Base-by-base conservation (phyloP, 2,888 invertebrate genomes). In the Chrysina gloriosa region DNA sequence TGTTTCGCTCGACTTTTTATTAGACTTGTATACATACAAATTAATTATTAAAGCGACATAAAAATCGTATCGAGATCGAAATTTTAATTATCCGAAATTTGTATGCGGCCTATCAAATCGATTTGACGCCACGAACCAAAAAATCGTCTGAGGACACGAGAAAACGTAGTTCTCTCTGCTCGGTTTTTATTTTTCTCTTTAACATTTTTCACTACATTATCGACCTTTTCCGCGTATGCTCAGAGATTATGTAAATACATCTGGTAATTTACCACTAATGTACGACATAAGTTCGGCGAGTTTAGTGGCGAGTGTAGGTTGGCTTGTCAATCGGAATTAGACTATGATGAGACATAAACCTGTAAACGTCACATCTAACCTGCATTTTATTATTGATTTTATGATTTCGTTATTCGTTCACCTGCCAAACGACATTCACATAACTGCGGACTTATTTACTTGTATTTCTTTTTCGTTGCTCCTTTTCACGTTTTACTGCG, bases 311-410 rank as follows among this genome's bases (percentile, higher is more conserved):
- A 69, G 69, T 69, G 70, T 69, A 56, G 70, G 70, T 47, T 47
- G 70, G 14, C 27, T 65, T 70, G 73, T 73, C 73, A 73, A 73
- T 73, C 73, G 71, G 63, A 69, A 72, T 72, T 72, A 72, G 72
- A 72, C 69, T 70, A 71, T 63, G 64, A 36, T 66, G 54, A 66
- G 72, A 68, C 68, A 72, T 65, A 69, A 58, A 63, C 69, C 69
- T 69, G 69, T 71, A 71, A 72, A 70, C 69, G 67, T 72, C 72
- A 66, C 63, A 45, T 63, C 68, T 68, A 68, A 52, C 70, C 42
- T 65, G 67, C 31, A 68, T 68, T 70, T 70, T 70, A 68, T 65
- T 67, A 65, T 70, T 61, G 48, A 66, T 58, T 66, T 66, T 56
- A 56, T 66, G 66, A 36, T 50, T 39, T 50, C 64, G 64, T 64